Percentiles rank a stretch among this genome's conserved stretches.
Evolutionary conservation across 1,140 invertebrate species (phyloP).

Genomic region (Augochlora pura): DNA sequence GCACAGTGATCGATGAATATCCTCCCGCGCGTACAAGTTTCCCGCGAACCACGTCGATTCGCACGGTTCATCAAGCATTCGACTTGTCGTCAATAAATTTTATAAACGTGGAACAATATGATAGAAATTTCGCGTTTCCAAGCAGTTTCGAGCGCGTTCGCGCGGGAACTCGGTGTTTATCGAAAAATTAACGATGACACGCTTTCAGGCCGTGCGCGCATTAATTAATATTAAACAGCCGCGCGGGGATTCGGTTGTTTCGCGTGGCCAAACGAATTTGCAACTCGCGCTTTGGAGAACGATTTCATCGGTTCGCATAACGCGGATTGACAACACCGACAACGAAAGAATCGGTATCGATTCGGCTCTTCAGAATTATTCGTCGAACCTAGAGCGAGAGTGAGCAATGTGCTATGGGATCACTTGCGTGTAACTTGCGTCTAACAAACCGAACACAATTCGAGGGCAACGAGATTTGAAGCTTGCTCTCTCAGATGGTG

Average conservation of each 20-base stretch:
- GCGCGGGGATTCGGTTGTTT: not conserved
- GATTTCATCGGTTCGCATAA: constrained; percentile 29
- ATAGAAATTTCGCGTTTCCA: constrained; percentile 10
- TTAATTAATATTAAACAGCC: constrained; percentile 24
- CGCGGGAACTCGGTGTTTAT: not conserved
- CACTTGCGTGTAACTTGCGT: not conserved
- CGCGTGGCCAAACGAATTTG: not conserved
- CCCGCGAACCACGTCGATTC: not conserved
- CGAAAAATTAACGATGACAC: constrained; percentile 16
- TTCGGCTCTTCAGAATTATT: constrained; percentile 11
- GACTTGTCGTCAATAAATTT: constrained; percentile 12
- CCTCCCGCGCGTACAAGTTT: not conserved
- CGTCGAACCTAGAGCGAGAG: not conserved
- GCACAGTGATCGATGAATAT: constrained; percentile 28
- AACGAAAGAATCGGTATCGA: too few species aligned
- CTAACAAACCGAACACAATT: too few species aligned
- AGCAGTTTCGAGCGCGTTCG: not conserved
- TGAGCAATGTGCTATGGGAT: not conserved
- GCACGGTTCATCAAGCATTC: constrained; percentile 28
- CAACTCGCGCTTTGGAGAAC: not conserved
- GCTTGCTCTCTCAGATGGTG: not conserved
- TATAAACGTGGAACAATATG: constrained; percentile 28
- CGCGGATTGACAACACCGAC: not conserved
- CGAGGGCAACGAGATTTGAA: too few species aligned
- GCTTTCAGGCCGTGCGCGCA: not conserved